Percentiles rank a stretch among this genome's conserved stretches.
Conservation (phyloP, 2,888 invertebrate species). For the Timema cristinae region DNA sequence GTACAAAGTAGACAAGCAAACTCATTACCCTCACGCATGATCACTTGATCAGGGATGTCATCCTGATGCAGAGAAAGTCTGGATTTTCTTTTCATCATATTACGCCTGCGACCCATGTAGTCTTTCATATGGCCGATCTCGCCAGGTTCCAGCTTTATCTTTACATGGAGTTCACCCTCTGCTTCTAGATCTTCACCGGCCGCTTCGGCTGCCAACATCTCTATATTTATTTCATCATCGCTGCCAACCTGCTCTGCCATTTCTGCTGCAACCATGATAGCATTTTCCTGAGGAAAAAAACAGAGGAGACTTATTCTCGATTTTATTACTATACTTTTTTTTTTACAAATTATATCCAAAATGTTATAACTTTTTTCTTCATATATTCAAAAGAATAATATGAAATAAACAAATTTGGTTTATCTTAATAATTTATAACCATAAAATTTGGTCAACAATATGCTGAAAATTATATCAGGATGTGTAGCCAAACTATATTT, state of each 20-base stretch:
- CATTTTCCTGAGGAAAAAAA: slow-evolving; percentile 22
- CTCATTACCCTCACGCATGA: slow-evolving; percentile 28
- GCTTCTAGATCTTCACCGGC: slow-evolving; percentile 30
- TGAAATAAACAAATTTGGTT: too few relatives aligned
- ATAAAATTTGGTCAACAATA: too few relatives aligned
- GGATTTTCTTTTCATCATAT: slow-evolving; percentile 29
- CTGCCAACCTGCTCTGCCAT: slow-evolving; percentile 26
- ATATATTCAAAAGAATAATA: too few relatives aligned
- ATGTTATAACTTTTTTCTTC: too few relatives aligned
- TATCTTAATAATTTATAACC: too few relatives aligned
- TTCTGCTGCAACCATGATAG: slow-evolving; percentile 22
- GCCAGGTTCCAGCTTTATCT: slow-evolving; percentile 40
- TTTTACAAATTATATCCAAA: too few relatives aligned
- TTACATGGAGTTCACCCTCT: slow-evolving; percentile 23
- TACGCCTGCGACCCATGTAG: slow-evolving; percentile 28
- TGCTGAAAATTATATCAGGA: too few relatives aligned
- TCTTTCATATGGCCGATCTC: slow-evolving; percentile 30
- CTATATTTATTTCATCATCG: slow-evolving; percentile 24
- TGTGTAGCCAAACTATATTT: too few relatives aligned
- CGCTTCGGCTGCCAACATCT: slow-evolving; percentile 35
- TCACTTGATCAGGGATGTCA: slow-evolving; percentile 38
- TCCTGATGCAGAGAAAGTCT: slow-evolving; percentile 34
- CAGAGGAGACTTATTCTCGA: neutral
- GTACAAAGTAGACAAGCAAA: slow-evolving; percentile 45
- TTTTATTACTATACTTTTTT: too few relatives aligned